These are phyloP conservation scores for Acanthosepion lycidas DNA, from an alignment of 2,888 invertebrate species.

Conservation along the genomic window DNA sequence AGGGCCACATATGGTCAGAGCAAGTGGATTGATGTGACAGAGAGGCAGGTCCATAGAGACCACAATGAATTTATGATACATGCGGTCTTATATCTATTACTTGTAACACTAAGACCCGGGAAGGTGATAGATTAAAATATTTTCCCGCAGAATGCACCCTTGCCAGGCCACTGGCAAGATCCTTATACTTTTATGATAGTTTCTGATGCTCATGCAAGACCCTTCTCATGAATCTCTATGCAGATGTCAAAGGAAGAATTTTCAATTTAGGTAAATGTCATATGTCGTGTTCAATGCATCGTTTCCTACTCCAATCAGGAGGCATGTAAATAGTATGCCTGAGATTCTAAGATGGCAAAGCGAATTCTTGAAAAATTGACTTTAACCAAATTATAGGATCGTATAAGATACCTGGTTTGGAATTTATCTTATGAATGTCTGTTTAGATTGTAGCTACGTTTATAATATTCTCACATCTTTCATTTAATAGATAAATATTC, in stretches of 20 bases:
- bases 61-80: background rate
- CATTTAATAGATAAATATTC: too few species aligned
- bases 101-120: background rate
- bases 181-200: background rate
- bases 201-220: background rate
- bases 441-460: too few species aligned
- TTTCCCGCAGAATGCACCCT: background rate
- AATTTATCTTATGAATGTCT: too few species aligned
- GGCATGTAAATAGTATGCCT: too few species aligned
- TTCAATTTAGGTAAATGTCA: background rate
- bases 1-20: background rate
- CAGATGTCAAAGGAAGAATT: background rate
- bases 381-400: too few species aligned
- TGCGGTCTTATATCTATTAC: background rate
- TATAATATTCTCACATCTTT: too few species aligned
- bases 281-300: background rate
- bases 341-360: too few species aligned
- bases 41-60: background rate
- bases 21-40: background rate
- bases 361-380: too few species aligned
- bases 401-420: too few species aligned
- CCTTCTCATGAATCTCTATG: background rate
- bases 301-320: too few species aligned
- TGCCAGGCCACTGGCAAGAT: background rate
- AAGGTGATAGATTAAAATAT: constrained; percentile 20